Conservation (phyloP, 2,797 vertebrate species). For the Lacerta agilis region DNA sequence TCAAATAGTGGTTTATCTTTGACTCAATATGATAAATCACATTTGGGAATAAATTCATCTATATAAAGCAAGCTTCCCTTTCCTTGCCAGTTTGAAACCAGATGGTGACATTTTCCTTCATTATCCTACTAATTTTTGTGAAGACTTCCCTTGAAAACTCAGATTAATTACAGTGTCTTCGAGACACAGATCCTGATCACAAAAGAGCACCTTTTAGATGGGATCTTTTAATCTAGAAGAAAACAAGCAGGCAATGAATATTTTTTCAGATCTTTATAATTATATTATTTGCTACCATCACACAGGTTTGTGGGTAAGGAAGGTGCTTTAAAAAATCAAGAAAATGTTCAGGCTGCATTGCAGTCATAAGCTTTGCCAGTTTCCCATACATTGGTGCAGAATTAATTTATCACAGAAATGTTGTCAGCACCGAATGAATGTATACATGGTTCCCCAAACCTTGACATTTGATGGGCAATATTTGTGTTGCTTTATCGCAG, state of each 20-base stretch:
- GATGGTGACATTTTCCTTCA: conserved; percentile 71
- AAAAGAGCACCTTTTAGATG: conserved; percentile 22
- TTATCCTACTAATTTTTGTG: conserved; percentile 53
- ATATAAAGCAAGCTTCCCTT: conserved; percentile 2
- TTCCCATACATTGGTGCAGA: not conserved
- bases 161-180: conserved; percentile 41
- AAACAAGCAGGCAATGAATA: conserved; percentile 34
- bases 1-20: conserved; percentile 41
- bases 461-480: not conserved
- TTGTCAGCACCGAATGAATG: conserved; percentile 24
- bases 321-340: not conserved
- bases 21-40: conserved; percentile 51
- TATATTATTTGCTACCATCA: conserved; percentile 35
- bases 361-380: not conserved
- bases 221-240: conserved; percentile 46
- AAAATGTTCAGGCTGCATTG: conserved; percentile 3
- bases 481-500: conserved; percentile 3
- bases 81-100: conserved; percentile 61
- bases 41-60: conserved; percentile 36
- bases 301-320: not conserved
- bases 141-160: conserved; percentile 68
- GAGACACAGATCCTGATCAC: conserved; percentile 28
- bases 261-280: conserved; percentile 12
- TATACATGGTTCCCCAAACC: not conserved
- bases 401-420: not conserved